These are phyloP conservation scores for Megaptera novaeangliae DNA, from an alignment of 2,113 vertebrate species.

Conservation along the genomic window DNA sequence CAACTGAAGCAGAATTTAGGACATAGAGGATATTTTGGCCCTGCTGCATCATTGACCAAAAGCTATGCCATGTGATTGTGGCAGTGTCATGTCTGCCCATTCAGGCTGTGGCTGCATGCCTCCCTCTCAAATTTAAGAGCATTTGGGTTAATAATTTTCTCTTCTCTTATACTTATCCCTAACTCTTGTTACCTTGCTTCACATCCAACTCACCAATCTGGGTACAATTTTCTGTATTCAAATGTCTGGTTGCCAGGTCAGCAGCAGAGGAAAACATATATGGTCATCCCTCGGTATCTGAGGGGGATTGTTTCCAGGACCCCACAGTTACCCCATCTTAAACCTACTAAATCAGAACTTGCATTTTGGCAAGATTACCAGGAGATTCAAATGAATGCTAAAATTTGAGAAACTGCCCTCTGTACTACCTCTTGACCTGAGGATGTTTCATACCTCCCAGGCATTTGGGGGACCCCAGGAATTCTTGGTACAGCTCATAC, in stretches of 20 bases:
- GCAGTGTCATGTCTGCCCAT: neutral
- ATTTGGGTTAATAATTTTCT: neutral
- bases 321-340: neutral
- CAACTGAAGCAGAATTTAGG: conserved; percentile 58
- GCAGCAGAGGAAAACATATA: neutral
- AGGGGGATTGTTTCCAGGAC: neutral
- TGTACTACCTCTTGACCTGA: neutral
- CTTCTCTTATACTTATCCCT: neutral
- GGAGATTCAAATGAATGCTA: neutral
- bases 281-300: neutral
- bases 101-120: neutral
- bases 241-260: neutral
- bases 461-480: neutral
- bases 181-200: neutral
- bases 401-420: neutral
- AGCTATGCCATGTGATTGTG: neutral
- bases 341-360: neutral
- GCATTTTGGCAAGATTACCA: neutral
- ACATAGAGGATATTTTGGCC: conserved; percentile 34
- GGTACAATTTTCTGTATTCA: neutral
- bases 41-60: conserved; percentile 34
- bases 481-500: neutral
- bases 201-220: neutral
- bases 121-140: neutral
- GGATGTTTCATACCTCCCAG: neutral